These are phyloP conservation scores for Nysson spinosus DNA, from an alignment of 2,888 invertebrate species.

Conservation along the genomic window DNA sequence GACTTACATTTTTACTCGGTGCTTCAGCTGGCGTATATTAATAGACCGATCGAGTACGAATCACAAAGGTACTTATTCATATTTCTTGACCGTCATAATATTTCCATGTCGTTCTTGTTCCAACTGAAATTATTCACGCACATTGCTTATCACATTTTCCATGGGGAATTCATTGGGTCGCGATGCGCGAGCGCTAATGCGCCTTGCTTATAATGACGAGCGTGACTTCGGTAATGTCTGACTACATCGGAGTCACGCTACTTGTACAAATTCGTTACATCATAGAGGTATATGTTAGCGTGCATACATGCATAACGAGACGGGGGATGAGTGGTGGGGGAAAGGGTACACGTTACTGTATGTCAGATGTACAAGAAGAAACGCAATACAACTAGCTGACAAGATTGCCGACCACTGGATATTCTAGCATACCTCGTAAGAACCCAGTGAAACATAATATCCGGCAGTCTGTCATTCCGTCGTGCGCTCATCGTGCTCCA, in stretches of 20 bases:
- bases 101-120: slow-evolving; percentile 31
- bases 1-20: too few relatives aligned
- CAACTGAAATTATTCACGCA: slow-evolving; percentile 17
- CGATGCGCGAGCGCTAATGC: slow-evolving; percentile 26
- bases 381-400: slow-evolving; percentile 32
- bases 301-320: slow-evolving; percentile 11
- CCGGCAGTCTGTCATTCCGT: slow-evolving; percentile 54
- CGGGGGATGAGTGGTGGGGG: background rate
- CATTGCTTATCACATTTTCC: slow-evolving; percentile 11
- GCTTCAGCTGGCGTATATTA: too few relatives aligned
- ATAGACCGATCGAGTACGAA: too few relatives aligned
- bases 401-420: slow-evolving; percentile 47
- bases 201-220: slow-evolving; percentile 36
- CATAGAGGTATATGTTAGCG: slow-evolving; percentile 40
- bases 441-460: slow-evolving; percentile 61
- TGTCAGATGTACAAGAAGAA: slow-evolving; percentile 30
- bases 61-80: slow-evolving; percentile 11
- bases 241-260: slow-evolving; percentile 57
- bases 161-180: background rate
- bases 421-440: slow-evolving; percentile 40
- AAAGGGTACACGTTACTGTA: slow-evolving; percentile 17
- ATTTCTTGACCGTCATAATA: slow-evolving; percentile 4
- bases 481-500: slow-evolving; percentile 29
- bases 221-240: slow-evolving; percentile 23
- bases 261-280: slow-evolving; percentile 69